A percentile compares a stretch with the other conserved stretches of the same genome.
Evolutionary conservation across 2,888 invertebrate species (phyloP).

Genomic region (Tolmerus cingulatus): DNA sequence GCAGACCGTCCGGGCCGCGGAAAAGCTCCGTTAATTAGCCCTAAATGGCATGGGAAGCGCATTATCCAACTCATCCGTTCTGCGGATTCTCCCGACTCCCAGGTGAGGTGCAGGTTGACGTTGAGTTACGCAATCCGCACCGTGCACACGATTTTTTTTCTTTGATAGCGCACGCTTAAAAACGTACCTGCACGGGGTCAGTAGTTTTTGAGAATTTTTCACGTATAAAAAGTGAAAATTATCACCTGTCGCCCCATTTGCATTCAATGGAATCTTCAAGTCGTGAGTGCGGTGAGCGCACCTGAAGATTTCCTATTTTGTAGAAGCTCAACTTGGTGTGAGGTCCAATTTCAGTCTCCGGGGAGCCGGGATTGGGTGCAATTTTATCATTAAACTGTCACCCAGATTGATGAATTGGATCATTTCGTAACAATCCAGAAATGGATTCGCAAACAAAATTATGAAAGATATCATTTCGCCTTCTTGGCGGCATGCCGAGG

Average conservation of each 20-base stretch:
- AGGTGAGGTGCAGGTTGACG: not conserved
- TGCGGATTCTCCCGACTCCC: not conserved
- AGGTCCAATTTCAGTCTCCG: not conserved
- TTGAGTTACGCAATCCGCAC: not conserved
- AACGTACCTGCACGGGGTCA: not conserved
- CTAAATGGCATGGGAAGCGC: constrained; percentile 17
- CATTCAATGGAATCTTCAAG: not conserved
- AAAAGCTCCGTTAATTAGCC: constrained; percentile 12
- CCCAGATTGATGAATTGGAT: constrained; percentile 18
- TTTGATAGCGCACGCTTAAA: not conserved
- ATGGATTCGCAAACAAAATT: constrained; percentile 24
- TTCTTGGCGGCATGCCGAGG: not conserved
- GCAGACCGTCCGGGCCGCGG: not conserved
- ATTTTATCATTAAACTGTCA: constrained; percentile 26
- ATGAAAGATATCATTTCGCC: constrained; percentile 3
- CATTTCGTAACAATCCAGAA: constrained; percentile 23
- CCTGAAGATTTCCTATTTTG: not conserved
- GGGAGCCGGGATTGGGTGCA: not conserved
- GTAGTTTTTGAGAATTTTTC: not conserved
- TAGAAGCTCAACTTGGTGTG: not conserved
- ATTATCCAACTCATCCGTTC: not conserved
- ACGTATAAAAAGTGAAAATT: constrained; percentile 6
- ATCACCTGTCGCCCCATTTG: not conserved
- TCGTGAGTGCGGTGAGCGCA: not conserved
- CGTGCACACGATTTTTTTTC: not conserved